Evolutionary conservation across 1,140 invertebrate genomes (phyloP).

Genomic region (Lutraria rhynchaena): DNA sequence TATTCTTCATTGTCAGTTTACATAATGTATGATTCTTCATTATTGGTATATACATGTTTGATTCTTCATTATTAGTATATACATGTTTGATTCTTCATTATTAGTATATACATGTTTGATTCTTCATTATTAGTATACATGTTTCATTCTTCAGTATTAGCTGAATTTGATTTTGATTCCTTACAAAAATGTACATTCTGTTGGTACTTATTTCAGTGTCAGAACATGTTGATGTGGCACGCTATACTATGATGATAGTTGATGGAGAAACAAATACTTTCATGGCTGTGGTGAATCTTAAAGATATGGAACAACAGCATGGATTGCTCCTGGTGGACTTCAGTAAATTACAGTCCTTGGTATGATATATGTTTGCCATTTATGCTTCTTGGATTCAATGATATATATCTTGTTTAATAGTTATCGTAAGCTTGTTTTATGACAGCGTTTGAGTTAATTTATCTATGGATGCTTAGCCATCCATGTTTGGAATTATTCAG

Average conservation of each 20-base stretch:
- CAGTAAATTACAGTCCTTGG: not conserved
- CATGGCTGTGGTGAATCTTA: slow-evolving; percentile 2
- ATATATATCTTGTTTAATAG: not conserved
- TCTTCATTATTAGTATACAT: not conserved
- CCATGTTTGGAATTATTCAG: not conserved
- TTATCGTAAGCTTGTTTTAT: too few relatives aligned
- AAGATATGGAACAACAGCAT: slow-evolving; percentile 11
- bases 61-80: not conserved
- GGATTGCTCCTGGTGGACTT: not conserved
- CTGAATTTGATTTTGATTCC: too few relatives aligned
- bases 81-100: not conserved
- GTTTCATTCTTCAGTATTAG: too few relatives aligned
- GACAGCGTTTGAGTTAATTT: too few relatives aligned
- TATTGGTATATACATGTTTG: not conserved
- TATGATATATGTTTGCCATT: slow-evolving; percentile 12
- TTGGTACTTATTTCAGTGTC: slow-evolving; percentile 14
- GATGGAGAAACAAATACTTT: slow-evolving; percentile 8
- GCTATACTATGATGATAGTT: slow-evolving; percentile 21
- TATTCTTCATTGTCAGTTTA: too few relatives aligned
- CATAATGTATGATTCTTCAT: not conserved
- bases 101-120: not conserved
- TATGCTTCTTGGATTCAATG: not conserved
- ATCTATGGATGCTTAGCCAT: not conserved
- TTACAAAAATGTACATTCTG: not conserved
- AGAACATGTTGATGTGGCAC: not conserved